These are phyloP conservation scores for Papilio aristodemus DNA, from an alignment of 1,140 invertebrate species.

Conservation along the genomic window DNA sequence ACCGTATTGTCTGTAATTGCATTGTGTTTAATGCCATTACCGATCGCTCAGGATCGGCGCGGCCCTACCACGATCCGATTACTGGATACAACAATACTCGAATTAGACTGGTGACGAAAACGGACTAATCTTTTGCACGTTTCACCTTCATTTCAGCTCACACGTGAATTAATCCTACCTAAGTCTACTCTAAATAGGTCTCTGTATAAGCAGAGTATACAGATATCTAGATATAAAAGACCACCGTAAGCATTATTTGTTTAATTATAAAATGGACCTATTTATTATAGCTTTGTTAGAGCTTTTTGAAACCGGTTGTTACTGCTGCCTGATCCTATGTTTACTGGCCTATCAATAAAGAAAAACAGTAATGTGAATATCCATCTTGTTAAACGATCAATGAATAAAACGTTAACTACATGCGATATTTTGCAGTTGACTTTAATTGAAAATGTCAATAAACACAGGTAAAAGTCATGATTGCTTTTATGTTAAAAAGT, in stretches of 20 bases:
- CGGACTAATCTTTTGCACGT: constrained; percentile 17
- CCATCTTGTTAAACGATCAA: background rate
- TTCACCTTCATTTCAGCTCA: background rate
- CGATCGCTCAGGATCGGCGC: constrained; percentile 46
- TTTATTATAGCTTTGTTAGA: too few species aligned
- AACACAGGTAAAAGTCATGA: constrained; percentile 1
- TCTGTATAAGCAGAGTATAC: too few species aligned
- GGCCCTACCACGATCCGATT: constrained; percentile 49
- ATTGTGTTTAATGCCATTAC: constrained; percentile 62
- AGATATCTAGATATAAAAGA: too few species aligned
- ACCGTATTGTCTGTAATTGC: constrained; percentile 59
- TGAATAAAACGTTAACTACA: background rate
- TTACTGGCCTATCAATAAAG: background rate
- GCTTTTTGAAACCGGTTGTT: too few species aligned
- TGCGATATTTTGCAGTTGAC: background rate
- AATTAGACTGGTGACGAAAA: constrained; percentile 25
- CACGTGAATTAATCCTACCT: constrained; percentile 1
- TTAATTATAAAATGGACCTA: too few species aligned
- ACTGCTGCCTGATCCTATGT: too few species aligned
- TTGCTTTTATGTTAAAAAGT: background rate
- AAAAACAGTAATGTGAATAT: background rate
- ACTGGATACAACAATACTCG: constrained; percentile 39
- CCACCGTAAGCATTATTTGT: too few species aligned
- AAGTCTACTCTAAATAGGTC: too few species aligned
- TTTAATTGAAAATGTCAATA: constrained; percentile 18